phyloP scores from a whole-genome alignment of 2,797 vertebrate species.

The Rhynchonycteris naso region DNA sequence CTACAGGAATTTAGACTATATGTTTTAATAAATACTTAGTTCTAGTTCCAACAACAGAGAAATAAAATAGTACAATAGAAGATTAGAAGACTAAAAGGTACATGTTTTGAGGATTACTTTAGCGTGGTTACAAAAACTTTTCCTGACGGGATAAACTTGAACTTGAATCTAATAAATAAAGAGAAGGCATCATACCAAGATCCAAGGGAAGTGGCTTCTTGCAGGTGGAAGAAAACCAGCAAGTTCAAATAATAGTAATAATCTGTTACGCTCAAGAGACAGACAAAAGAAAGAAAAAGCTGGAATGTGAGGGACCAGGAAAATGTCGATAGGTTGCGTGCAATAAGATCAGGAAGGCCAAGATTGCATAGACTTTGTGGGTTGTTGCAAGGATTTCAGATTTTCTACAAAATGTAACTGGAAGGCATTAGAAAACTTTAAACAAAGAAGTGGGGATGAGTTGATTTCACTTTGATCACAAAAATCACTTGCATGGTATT shows the following conservation, averaged over 20 bases:
- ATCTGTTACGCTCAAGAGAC: neutral
- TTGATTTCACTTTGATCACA: neutral
- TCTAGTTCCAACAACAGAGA: neutral
- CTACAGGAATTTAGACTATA: neutral
- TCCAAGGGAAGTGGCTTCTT: neutral
- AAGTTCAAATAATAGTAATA: neutral
- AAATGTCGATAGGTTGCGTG: neutral
- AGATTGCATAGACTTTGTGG: neutral
- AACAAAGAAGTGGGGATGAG: neutral
- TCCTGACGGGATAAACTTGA: neutral
- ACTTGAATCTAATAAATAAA: neutral
- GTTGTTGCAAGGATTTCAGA: neutral
- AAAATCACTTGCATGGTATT: neutral
- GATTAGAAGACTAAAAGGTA: too few relatives aligned
- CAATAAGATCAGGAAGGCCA: accelerated
- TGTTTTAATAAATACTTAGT: neutral
- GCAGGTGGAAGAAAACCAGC: neutral
- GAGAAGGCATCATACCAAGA: neutral
- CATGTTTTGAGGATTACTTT: neutral
- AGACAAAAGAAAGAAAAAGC: neutral
- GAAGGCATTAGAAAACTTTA: neutral
- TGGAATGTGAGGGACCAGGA: neutral
- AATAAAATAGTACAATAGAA: neutral
- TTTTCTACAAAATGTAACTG: neutral
- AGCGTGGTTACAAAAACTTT: neutral